phyloP scores from a whole-genome alignment of 2,888 invertebrate genomes.

The Rhodophaea formosa region DNA sequence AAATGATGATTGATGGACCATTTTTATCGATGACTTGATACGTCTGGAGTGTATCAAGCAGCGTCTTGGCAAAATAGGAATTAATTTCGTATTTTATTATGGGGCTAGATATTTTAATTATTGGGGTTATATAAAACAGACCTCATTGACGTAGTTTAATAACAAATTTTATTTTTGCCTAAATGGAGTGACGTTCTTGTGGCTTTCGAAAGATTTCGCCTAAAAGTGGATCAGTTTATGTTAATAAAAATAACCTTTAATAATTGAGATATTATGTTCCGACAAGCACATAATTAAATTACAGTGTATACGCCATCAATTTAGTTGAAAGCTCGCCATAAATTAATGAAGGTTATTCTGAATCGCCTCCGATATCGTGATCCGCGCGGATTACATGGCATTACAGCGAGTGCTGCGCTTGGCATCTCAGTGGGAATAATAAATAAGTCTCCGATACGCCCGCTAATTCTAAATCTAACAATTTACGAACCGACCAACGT shows the following conservation, averaged over 20 bases:
- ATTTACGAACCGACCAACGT: conserved; percentile 53
- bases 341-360: conserved; percentile 5
- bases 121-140: no score
- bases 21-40: not conserved
- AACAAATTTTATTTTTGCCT: no score
- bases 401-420: conserved; percentile 35
- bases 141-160: no score
- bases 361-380: not conserved
- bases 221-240: no score
- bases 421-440: conserved; percentile 41
- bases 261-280: no score
- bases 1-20: not conserved
- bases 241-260: no score
- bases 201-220: no score
- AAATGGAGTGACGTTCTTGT: no score
- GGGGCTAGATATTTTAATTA: no score
- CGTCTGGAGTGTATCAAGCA: not conserved
- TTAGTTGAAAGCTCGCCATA: conserved; percentile 1
- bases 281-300: conserved; percentile 5
- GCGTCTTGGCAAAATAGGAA: not conserved
- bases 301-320: not conserved
- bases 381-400: conserved; percentile 19
- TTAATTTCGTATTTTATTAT: not conserved
- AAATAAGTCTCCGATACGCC: conserved; percentile 39
- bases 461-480: conserved; percentile 47